Conservation (phyloP, 1,140 invertebrate species). For the Bilobella aurantiaca region DNA sequence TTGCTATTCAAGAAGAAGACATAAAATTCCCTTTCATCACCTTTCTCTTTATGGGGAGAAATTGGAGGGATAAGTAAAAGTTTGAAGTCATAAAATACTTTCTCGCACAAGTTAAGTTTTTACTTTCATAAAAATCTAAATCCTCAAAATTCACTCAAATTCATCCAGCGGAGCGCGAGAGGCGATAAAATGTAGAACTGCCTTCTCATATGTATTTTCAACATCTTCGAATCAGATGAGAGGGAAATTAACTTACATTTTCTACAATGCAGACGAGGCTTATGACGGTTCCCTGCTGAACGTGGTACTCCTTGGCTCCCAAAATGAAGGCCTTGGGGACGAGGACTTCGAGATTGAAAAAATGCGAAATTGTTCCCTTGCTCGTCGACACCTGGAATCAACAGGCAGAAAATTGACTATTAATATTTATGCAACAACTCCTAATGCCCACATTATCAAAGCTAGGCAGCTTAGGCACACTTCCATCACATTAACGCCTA, state of each 20-base stretch:
- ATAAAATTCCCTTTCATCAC: background rate
- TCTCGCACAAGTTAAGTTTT: too few relatives aligned
- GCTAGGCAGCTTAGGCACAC: background rate
- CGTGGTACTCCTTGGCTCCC: slow-evolving; percentile 38
- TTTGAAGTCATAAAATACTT: background rate
- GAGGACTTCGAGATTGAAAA: slow-evolving; percentile 76
- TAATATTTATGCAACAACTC: slow-evolving; percentile 6
- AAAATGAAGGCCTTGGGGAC: slow-evolving; percentile 79
- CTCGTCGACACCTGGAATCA: slow-evolving; percentile 66
- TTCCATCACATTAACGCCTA: background rate
- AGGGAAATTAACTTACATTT: slow-evolving; percentile 35
- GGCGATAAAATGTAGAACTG: background rate
- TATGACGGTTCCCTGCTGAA: slow-evolving; percentile 39
- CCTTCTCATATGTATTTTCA: background rate
- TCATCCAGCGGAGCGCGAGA: background rate
- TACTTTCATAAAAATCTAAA: background rate
- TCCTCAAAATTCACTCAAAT: background rate
- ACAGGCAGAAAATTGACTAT: slow-evolving; percentile 1
- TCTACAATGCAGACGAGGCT: slow-evolving; percentile 40
- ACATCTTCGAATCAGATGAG: background rate
- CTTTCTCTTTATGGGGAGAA: background rate
- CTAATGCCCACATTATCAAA: background rate
- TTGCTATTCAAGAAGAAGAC: background rate
- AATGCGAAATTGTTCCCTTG: slow-evolving; percentile 72
- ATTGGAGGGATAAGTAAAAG: background rate